Percentiles rank a stretch among this genome's conserved stretches.
These are phyloP conservation scores for Macrosiphum euphorbiae DNA, from an alignment of 2,888 invertebrate species.

Conservation along the genomic window DNA sequence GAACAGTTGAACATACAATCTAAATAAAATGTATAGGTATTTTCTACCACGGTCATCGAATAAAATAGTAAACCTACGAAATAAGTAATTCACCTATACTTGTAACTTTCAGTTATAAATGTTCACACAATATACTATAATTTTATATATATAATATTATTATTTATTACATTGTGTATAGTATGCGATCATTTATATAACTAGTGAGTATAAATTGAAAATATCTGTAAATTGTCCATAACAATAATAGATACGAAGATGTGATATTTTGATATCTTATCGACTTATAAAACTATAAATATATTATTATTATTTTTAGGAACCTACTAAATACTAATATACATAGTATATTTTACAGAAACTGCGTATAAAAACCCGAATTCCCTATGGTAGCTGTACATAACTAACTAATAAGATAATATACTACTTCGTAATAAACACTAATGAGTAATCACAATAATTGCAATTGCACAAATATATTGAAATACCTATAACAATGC, in stretches of 20 bases:
- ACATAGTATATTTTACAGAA: too few relatives aligned
- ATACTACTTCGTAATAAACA: too few relatives aligned
- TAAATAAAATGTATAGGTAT: background rate
- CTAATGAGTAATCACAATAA: too few relatives aligned
- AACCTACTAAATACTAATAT: too few relatives aligned
- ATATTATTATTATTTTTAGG: too few relatives aligned
- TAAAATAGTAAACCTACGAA: background rate
- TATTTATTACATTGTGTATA: constrained; percentile 41
- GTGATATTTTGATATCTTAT: background rate
- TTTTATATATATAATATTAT: background rate
- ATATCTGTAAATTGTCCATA: background rate
- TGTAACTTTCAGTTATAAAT: background rate
- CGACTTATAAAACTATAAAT: too few relatives aligned
- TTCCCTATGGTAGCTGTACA: too few relatives aligned
- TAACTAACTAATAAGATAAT: too few relatives aligned
- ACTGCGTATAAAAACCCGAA: too few relatives aligned
- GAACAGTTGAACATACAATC: background rate
- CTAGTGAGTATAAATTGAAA: background rate
- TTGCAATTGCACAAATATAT: too few relatives aligned
- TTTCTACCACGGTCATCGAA: background rate
- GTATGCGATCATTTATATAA: background rate
- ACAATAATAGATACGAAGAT: background rate
- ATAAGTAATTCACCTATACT: background rate
- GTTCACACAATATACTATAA: constrained; percentile 38
- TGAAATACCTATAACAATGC: too few relatives aligned